Conservation (phyloP, 2,888 invertebrate genomes). For the Stomorhina lunata region DNA sequence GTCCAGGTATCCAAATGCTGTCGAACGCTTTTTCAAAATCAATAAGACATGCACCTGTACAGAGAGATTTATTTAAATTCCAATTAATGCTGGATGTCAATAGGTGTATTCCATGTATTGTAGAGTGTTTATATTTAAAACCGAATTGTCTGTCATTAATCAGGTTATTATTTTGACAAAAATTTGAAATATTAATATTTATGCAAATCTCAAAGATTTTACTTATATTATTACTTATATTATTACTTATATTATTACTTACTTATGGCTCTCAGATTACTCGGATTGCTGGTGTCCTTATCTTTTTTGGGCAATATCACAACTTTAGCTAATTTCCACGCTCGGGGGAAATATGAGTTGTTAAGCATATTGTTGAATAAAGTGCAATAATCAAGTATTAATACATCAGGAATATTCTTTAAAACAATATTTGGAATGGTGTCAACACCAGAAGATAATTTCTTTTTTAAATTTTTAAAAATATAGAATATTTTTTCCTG, state of each 20-base stretch:
- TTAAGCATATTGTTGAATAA: too few species aligned
- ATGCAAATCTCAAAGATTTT: too few species aligned
- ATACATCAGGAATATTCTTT: not conserved
- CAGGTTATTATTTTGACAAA: too few species aligned
- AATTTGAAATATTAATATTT: too few species aligned
- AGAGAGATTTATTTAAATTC: not conserved
- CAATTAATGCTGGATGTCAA: not conserved
- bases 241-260: too few species aligned
- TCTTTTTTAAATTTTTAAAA: slow-evolving; percentile 18
- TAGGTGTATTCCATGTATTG: not conserved
- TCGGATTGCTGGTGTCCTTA: slow-evolving; percentile 10
- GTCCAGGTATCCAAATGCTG: too few species aligned
- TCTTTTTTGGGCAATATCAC: too few species aligned
- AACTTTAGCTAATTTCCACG: too few species aligned
- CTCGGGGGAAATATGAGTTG: not conserved
- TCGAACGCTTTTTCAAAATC: not conserved
- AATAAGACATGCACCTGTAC: not conserved
- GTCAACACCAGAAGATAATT: slow-evolving; percentile 30
- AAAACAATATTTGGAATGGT: slow-evolving; percentile 14
- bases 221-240: too few species aligned
- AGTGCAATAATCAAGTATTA: slow-evolving; percentile 19
- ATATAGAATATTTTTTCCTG: slow-evolving; percentile 9
- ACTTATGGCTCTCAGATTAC: not conserved
- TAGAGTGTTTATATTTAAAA: too few species aligned
- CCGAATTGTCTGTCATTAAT: slow-evolving; percentile 26